These are phyloP conservation scores for Burhinus bistriatus DNA, from an alignment of 2,113 vertebrate genomes.

Conservation along the genomic window DNA sequence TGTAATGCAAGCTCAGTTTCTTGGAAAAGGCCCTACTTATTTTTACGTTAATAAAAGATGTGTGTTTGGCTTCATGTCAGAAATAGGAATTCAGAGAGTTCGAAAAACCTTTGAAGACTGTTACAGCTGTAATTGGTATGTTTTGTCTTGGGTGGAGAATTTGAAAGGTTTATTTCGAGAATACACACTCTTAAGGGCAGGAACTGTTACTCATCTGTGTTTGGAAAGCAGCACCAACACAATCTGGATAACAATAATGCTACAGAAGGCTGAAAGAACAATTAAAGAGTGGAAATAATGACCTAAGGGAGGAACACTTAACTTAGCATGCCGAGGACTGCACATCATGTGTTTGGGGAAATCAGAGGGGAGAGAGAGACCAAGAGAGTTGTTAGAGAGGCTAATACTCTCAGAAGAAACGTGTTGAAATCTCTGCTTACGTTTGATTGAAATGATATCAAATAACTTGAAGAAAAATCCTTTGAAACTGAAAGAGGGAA, in stretches of 20 bases:
- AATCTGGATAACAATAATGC: conserved; percentile 38
- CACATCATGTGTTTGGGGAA: not conserved
- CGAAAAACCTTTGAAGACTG: conserved; percentile 26
- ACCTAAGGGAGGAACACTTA: conserved; percentile 43
- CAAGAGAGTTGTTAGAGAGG: not conserved
- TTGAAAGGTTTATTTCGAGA: conserved; percentile 37
- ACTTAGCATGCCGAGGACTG: not conserved
- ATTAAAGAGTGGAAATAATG: conserved; percentile 61
- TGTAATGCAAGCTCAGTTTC: not conserved
- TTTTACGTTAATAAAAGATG: not conserved
- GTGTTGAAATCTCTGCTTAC: not conserved
- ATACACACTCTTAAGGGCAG: conserved; percentile 48
- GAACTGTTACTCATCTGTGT: conserved; percentile 66
- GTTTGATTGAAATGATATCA: not conserved
- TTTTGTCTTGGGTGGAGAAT: conserved; percentile 55
- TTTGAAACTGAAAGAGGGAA: not conserved
- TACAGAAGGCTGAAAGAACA: conserved; percentile 58
- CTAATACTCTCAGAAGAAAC: not conserved
- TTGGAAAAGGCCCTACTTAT: not conserved
- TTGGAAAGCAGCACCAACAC: conserved; percentile 46
- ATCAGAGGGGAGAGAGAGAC: not conserved
- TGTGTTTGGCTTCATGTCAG: conserved; percentile 36
- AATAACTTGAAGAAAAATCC: conserved; percentile 17
- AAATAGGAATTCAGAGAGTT: not conserved
- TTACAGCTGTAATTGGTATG: conserved; percentile 37